Evolutionary conservation across 2,113 vertebrate genomes (phyloP).

Genomic region (Albula glossodonta): DNA sequence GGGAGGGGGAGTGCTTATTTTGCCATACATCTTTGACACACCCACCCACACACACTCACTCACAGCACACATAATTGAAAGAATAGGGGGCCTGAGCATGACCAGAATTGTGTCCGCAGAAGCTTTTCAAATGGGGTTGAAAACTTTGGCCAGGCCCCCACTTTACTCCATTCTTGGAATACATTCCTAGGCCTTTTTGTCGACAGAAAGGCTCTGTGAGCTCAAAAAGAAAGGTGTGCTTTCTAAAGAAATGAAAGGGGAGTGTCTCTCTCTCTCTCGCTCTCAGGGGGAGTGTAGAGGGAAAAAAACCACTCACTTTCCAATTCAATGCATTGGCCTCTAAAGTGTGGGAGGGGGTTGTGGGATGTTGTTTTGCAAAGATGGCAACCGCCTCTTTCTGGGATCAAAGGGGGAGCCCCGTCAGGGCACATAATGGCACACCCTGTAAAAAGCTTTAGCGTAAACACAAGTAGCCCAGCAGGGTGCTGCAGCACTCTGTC

Average conservation of each 20-base stretch:
- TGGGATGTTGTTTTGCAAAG: neutral
- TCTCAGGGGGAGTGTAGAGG: slow-evolving; percentile 4
- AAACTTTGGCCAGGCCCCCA: slow-evolving; percentile 57
- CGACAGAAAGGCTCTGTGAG: slow-evolving; percentile 55
- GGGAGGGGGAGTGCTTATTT: neutral
- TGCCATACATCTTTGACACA: neutral
- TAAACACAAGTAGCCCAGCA: slow-evolving; percentile 64
- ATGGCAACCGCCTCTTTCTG: slow-evolving; percentile 51
- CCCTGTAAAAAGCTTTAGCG: slow-evolving; percentile 62
- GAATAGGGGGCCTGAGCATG: slow-evolving; percentile 44
- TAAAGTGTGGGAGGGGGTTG: slow-evolving; percentile 25
- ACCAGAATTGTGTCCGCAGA: slow-evolving; percentile 57
- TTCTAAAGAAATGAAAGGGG: slow-evolving; percentile 56
- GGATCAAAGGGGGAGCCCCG: slow-evolving; percentile 63
- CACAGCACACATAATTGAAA: slow-evolving; percentile 30
- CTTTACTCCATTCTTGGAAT: slow-evolving; percentile 50
- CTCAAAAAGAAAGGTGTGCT: slow-evolving; percentile 70
- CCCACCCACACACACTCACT: slow-evolving; percentile 11
- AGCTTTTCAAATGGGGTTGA: slow-evolving; percentile 51
- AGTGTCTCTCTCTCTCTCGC: slow-evolving; percentile 20
- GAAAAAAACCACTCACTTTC: slow-evolving; percentile 50
- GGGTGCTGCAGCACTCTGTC: slow-evolving; percentile 51
- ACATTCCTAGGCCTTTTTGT: slow-evolving; percentile 56
- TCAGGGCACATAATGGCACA: slow-evolving; percentile 52
- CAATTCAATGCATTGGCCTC: slow-evolving; percentile 51